Percentiles rank a stretch among this genome's conserved stretches.
Conservation (phyloP, 1,140 invertebrate genomes). For the Chironomus striatipennis region DNA sequence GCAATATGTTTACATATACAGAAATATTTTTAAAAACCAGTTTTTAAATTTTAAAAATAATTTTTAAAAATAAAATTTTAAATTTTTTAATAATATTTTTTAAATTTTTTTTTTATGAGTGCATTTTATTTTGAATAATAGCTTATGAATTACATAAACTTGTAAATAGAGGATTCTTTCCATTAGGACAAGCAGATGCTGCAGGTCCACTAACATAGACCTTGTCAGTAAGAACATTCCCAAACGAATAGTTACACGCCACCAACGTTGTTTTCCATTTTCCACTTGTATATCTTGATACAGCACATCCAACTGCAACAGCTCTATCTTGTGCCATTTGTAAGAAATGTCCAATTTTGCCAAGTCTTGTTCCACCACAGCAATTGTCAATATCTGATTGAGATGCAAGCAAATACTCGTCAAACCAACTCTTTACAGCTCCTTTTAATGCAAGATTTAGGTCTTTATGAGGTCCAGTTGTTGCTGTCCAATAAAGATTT, state of each 20-base stretch:
- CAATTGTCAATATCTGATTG: not conserved
- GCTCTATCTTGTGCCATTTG: not conserved
- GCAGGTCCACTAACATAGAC: not conserved
- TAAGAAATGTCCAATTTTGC: not conserved
- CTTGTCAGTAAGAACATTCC: not conserved
- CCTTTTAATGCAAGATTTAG: not conserved
- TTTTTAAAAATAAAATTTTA: too few species aligned
- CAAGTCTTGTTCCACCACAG: not conserved
- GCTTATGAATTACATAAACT: conserved; percentile 18
- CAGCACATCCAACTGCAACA: not conserved
- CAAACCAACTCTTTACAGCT: not conserved
- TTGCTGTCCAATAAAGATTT: conserved; percentile 33
- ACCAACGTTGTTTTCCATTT: not conserved
- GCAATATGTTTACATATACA: too few species aligned
- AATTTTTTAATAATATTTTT: too few species aligned
- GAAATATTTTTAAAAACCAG: too few species aligned
- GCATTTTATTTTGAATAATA: too few species aligned
- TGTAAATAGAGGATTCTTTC: not conserved
- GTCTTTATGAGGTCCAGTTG: too few species aligned
- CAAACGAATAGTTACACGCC: conserved; percentile 11
- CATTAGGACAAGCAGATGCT: not conserved
- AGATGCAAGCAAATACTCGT: not conserved
- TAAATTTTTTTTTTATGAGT: too few species aligned
- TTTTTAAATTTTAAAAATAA: too few species aligned
- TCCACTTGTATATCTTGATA: not conserved